Conservation (phyloP, 2,888 invertebrate species). For the Mongoloraphidia duomilia region DNA sequence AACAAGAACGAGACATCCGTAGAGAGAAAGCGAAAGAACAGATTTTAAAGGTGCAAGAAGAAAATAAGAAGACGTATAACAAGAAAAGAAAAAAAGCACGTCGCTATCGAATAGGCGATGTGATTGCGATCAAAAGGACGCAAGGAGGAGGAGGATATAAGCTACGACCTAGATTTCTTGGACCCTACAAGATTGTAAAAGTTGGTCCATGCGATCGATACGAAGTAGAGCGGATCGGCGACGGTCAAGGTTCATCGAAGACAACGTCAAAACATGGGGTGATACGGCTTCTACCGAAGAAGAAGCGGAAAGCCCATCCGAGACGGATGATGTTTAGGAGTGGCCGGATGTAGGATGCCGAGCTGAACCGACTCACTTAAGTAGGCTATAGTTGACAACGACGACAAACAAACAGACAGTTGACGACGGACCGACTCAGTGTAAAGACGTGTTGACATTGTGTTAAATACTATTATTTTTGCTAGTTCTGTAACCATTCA, state of each 20-base stretch:
- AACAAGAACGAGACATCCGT: conserved; percentile 1
- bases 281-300: too few species aligned
- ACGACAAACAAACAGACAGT: too few species aligned
- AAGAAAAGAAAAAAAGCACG: not conserved
- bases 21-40: not conserved
- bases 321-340: too few species aligned
- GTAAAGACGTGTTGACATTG: too few species aligned
- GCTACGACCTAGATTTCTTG: not conserved
- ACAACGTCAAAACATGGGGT: too few species aligned
- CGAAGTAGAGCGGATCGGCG: not conserved
- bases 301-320: too few species aligned
- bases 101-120: not conserved
- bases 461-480: too few species aligned
- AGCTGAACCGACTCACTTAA: too few species aligned
- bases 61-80: not conserved
- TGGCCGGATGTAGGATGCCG: conserved; percentile 11
- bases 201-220: not conserved
- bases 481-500: too few species aligned
- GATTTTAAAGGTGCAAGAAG: not conserved
- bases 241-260: too few species aligned
- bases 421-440: too few species aligned
- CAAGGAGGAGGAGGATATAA: not conserved
- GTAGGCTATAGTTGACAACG: too few species aligned
- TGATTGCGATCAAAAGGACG: conserved; percentile 1
- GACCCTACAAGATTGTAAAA: not conserved